Evolutionary conservation across 2,113 vertebrate genomes (phyloP), one percentile per base, ranked within the genome.

Genomic region (Heterotis niloticus): DNA sequence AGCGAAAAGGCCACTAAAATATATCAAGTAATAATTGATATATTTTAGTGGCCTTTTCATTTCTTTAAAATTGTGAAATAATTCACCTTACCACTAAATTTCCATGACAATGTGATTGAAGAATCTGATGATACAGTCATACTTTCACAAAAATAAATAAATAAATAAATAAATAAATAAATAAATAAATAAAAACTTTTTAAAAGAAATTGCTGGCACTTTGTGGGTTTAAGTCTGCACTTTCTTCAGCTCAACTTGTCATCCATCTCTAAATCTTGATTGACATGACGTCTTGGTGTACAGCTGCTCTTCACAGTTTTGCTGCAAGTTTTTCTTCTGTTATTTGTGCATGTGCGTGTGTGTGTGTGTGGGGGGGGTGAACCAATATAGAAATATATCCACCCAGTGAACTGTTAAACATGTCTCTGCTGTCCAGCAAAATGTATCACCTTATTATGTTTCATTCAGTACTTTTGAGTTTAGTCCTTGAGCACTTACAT

Each of bases 361-460:
- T 11, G 26, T 67, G 26, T 14, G 0, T 23, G 65, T 13, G 10
- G 10, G 51, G 71, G n/a, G 16, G 12, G 71, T 28, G 57, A 44
- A 7, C 34, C 7, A 51, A 1, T 57, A 18, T 56, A n/a, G n/a
- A 73, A 59, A 57, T 57, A 26, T 28, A 57, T 24, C 54, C 16
- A 59, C 71, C 9, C 65, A 23, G 18, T 10, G 23, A 10, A 29
- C 65, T 24, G 1, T 57, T 26, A 5, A 14, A 10, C 59, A 16
- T 51, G 24, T 14, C 16, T 17, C 0, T 26, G 7, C 34, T 44
- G 13, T 51, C 52, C 44, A 17, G 29, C 51, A 44, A 70, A 62
- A 70, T 3, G 66, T 24, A 28, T 59, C 14, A 59, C 52, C n/a
- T 56, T 29, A 23, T 62, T 62, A 78, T 78, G 77, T 44, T 52